Base-by-base conservation (phyloP, 2,888 invertebrate species). In the Eurytoma californica region DNA sequence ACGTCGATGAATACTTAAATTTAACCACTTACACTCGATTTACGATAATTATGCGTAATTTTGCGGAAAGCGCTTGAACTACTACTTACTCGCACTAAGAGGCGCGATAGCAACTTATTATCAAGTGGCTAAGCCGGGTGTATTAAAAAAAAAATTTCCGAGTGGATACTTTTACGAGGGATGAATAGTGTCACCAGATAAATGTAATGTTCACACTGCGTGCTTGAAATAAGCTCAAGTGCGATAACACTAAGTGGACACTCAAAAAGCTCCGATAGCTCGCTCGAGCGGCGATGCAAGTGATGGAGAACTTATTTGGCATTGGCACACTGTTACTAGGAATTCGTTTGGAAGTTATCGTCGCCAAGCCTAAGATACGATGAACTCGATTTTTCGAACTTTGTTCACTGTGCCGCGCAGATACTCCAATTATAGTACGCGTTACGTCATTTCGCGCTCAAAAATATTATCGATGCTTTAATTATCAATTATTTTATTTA, bases 301-400 rank as follows among this genome's bases (percentile, higher is more conserved):
- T 16, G 49, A 58, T 53, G 66, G 28, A 58, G 49, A 20, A 28
- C 49, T 58, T n/a, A 28, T 49, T 30, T 18, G 61, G 61, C 61
- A 72, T 72, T 61, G 61, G 51, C 28, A 61, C 51, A 53, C 60
- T 66, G 55, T 60, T 65, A 5, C 24, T 57, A 57, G 58, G 13
- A 65, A 73, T 55, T 65, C 39, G 49, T 60, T 51, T 28, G 12
- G 28, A 14, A 60, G 24, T 47, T 61, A 51, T 61, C 72, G 72
- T 18, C 16, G n/a, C 39, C 3, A 7, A 57, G 28, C 18, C 24
- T 16, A 53, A 28, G 65, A 74, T 55, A 74, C 66, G 57, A 66
- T 14, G 66, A 49, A 18, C 66, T 74, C 58, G 57, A 58, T 74
- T 74, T 74, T 74, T 51, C 13, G 73, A 18, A 74, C 73, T 74